Evolutionary conservation across 1,140 invertebrate genomes (phyloP).

Genomic region (Aplysia californica): DNA sequence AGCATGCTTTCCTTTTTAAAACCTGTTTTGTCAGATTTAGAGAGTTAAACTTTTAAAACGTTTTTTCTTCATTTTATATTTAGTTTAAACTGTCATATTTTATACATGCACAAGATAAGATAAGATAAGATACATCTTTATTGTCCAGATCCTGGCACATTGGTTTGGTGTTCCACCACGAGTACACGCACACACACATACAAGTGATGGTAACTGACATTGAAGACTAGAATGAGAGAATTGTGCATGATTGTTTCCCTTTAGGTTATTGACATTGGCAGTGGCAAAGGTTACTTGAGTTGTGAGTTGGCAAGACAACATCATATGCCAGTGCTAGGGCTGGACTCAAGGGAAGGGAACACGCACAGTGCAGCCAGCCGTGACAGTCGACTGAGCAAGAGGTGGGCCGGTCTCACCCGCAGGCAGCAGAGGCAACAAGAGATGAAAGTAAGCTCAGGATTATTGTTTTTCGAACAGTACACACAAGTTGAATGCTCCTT

Average conservation of each 20-base stretch:
- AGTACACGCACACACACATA: too few relatives aligned
- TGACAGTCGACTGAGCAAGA: constrained; percentile 68
- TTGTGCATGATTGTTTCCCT: background rate
- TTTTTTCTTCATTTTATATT: background rate
- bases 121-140: too few relatives aligned
- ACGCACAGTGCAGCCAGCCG: constrained; percentile 75
- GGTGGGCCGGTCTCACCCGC: constrained; percentile 46
- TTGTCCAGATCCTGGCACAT: too few relatives aligned
- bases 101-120: background rate
- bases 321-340: constrained; percentile 79
- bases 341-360: constrained; percentile 79
- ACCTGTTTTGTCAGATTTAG: background rate
- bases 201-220: background rate
- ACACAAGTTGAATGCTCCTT: too few relatives aligned
- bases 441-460: background rate
- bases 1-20: background rate
- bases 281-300: constrained; percentile 87
- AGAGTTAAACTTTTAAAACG: background rate
- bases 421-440: too few relatives aligned
- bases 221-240: too few relatives aligned
- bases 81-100: background rate
- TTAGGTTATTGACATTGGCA: constrained; percentile 83
- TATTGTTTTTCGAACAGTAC: too few relatives aligned
- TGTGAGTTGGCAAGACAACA: constrained; percentile 77
- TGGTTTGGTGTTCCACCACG: too few relatives aligned